Conservation (phyloP, 2,797 vertebrate species). For the Peromyscus melanophrys region DNA sequence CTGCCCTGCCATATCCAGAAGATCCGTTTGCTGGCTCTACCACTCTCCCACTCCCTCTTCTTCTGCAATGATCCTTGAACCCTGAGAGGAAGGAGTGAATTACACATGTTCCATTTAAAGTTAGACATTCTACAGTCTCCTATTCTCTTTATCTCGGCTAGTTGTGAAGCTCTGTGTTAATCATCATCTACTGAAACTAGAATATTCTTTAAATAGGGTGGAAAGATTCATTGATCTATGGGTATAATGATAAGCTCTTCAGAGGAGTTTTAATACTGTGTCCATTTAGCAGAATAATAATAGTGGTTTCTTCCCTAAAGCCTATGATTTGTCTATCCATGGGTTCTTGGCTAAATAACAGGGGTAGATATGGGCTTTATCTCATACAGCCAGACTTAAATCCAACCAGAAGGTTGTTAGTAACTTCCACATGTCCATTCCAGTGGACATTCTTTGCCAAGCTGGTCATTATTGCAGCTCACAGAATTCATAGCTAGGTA, state of each 20-base stretch:
- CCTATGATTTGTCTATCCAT: neutral
- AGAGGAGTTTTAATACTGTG: neutral
- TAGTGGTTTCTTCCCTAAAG: neutral
- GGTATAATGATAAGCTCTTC: neutral
- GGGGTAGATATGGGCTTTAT: neutral
- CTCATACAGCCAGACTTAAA: neutral
- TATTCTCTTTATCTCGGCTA: neutral
- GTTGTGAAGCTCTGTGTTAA: neutral
- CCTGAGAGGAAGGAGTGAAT: neutral
- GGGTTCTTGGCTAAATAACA: neutral
- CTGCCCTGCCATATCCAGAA: neutral
- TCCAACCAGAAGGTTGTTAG: neutral
- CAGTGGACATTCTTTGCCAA: neutral
- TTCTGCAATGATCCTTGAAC: neutral
- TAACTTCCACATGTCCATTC: neutral
- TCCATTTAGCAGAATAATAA: neutral
- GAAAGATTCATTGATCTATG: neutral
- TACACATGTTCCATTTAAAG: neutral
- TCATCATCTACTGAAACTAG: neutral
- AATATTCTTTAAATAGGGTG: neutral
- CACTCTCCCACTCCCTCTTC: fast-evolving
- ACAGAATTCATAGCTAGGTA: neutral
- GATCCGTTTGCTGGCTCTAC: too few relatives aligned
- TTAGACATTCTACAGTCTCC: neutral
- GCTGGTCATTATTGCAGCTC: neutral